phyloP scores from a whole-genome alignment of 1,140 invertebrate genomes.

The Zophobas atratus region DNA sequence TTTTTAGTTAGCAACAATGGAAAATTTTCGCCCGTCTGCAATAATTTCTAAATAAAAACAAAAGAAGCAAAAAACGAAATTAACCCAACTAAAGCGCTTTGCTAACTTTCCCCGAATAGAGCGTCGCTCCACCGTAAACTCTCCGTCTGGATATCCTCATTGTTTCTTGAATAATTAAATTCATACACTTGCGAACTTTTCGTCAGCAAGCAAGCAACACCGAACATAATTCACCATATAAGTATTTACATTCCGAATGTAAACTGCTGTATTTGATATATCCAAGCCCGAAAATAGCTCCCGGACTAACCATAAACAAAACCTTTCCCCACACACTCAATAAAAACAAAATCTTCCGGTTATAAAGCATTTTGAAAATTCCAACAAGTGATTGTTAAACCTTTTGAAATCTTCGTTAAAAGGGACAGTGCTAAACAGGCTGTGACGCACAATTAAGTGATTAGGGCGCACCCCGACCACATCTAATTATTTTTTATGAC shows the following conservation, averaged over 20 bases:
- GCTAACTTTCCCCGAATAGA: neutral
- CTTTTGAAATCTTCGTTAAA: slow-evolving; percentile 23
- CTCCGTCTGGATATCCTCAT: neutral
- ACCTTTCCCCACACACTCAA: neutral
- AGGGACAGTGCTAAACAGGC: slow-evolving; percentile 19
- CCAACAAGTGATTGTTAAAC: slow-evolving; percentile 25
- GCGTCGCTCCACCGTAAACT: neutral
- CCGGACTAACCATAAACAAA: neutral
- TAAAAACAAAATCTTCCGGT: neutral
- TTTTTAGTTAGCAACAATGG: too few relatives aligned
- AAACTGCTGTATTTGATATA: slow-evolving; percentile 1
- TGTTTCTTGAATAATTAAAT: slow-evolving; percentile 6
- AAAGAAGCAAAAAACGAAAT: neutral
- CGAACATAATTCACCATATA: slow-evolving; percentile 1
- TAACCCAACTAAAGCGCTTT: neutral
- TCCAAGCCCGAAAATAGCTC: neutral
- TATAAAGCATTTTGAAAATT: slow-evolving; percentile 2
- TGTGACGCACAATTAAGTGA: slow-evolving; percentile 37
- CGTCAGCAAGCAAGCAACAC: neutral
- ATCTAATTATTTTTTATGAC: slow-evolving; percentile 17
- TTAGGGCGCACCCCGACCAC: slow-evolving; percentile 1
- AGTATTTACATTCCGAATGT: slow-evolving; percentile 1
- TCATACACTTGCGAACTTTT: slow-evolving; percentile 4
- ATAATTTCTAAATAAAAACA: too few relatives aligned
- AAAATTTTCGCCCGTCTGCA: too few relatives aligned